Conservation (phyloP, 2,888 invertebrate species). For the Watsonalla binaria region DNA sequence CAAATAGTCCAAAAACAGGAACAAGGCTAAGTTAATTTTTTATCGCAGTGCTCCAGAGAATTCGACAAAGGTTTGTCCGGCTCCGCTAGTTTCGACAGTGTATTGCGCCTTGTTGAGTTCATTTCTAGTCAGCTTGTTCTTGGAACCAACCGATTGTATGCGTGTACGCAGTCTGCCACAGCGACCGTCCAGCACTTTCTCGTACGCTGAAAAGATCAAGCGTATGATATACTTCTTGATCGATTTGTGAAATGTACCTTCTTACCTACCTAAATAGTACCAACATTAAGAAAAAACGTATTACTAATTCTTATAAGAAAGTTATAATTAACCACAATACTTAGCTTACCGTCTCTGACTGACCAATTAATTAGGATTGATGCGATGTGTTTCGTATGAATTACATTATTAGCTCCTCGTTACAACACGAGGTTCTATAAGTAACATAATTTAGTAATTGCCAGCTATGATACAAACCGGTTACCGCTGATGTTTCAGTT, state of each 20-base stretch:
- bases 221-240: not conserved
- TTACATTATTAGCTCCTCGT: not conserved
- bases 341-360: not conserved
- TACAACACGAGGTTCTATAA: constrained; percentile 1
- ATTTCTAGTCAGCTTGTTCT: constrained; percentile 50
- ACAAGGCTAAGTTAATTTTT: not conserved
- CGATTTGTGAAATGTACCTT: no score
- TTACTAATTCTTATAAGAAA: no score
- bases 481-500: constrained; percentile 11
- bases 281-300: no score
- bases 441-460: constrained; percentile 8
- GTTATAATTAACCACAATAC: no score
- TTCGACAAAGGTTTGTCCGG: constrained; percentile 47
- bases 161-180: constrained; percentile 65
- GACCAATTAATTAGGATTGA: not conserved
- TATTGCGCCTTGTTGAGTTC: constrained; percentile 62
- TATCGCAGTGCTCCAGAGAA: constrained; percentile 24
- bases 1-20: constrained; percentile 4
- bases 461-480: constrained; percentile 15
- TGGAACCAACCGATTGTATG: constrained; percentile 53
- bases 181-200: constrained; percentile 61
- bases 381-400: not conserved
- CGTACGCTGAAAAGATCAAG: constrained; percentile 51
- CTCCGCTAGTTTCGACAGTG: constrained; percentile 45
- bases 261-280: no score